Conservation (phyloP, 2,113 vertebrate species). For the Carlito syrichta region DNA sequence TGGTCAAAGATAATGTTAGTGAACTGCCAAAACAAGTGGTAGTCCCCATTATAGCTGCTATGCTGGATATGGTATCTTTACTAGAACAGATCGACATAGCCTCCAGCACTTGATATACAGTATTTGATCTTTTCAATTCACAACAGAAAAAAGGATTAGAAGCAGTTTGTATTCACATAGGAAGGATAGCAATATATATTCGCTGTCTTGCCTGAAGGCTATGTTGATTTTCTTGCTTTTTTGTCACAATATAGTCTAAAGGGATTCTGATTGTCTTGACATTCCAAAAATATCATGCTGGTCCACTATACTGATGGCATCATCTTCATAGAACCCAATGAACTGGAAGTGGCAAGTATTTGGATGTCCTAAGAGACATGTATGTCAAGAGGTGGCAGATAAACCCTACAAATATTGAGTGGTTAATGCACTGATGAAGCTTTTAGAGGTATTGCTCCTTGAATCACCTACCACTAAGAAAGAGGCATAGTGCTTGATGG, state of each 20-base stretch:
- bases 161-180: constrained; percentile 56
- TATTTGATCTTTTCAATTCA: constrained; percentile 63
- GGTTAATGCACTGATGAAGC: not conserved
- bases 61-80: not conserved
- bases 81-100: constrained; percentile 46
- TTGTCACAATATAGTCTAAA: constrained; percentile 18
- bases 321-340: not conserved
- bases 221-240: constrained; percentile 56
- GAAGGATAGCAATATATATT: constrained; percentile 53
- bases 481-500: not conserved
- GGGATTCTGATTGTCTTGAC: constrained; percentile 45
- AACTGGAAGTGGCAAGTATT: not conserved
- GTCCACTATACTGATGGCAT: not conserved
- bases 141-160: constrained; percentile 66
- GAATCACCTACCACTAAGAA: not conserved
- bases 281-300: not conserved
- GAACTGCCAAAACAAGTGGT: not conserved
- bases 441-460: not conserved
- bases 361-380: not conserved
- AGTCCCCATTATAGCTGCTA: not conserved
- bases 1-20: not conserved
- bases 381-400: not conserved
- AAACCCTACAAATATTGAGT: not conserved
- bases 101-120: constrained; percentile 43
- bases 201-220: constrained; percentile 48